These are phyloP conservation scores for Meiosimyza decipiens DNA, from an alignment of 2,888 invertebrate genomes.

Conservation along the genomic window DNA sequence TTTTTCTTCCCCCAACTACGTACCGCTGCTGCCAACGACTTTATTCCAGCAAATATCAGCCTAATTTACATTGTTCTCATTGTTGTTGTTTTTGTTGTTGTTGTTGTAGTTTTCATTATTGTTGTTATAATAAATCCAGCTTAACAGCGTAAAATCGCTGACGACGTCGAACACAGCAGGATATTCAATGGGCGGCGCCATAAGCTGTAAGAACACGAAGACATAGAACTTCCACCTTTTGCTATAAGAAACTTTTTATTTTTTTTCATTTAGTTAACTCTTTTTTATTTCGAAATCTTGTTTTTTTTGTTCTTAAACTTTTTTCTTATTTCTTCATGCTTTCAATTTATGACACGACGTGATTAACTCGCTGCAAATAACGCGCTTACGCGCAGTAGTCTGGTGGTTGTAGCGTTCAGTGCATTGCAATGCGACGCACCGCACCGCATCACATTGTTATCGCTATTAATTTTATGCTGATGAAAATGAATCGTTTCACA, in stretches of 20 bases:
- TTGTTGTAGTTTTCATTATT: slow-evolving; percentile 12
- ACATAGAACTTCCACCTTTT: background rate
- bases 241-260: background rate
- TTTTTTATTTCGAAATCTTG: too few relatives aligned
- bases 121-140: slow-evolving; percentile 24
- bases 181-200: slow-evolving; percentile 8
- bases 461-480: slow-evolving; percentile 28
- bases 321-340: background rate
- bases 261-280: background rate
- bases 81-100: background rate
- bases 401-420: background rate
- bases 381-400: background rate
- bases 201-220: slow-evolving; percentile 9
- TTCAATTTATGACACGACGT: slow-evolving; percentile 21
- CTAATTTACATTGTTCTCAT: background rate
- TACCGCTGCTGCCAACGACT: too few relatives aligned
- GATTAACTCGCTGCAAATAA: slow-evolving; percentile 13
- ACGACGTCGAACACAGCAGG: slow-evolving; percentile 15
- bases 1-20: too few relatives aligned
- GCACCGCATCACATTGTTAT: slow-evolving; percentile 9
- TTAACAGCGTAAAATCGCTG: slow-evolving; percentile 7
- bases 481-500: slow-evolving; percentile 25
- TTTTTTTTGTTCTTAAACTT: background rate
- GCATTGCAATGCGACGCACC: background rate
- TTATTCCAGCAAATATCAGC: too few relatives aligned